phyloP scores from a whole-genome alignment of 2,113 vertebrate species.

The Panthera leo region DNA sequence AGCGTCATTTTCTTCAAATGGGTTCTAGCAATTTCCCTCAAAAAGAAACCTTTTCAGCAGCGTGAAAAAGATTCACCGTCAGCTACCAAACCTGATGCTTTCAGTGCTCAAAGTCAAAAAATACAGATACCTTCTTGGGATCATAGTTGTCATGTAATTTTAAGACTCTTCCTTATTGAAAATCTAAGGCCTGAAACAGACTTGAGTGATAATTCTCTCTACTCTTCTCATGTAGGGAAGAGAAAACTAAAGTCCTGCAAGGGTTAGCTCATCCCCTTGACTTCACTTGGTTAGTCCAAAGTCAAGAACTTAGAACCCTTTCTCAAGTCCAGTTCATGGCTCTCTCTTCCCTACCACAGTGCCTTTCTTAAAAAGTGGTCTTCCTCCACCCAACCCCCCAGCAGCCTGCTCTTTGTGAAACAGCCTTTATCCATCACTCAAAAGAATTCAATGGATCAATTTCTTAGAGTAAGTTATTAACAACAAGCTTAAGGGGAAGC shows the following conservation, averaged over 20 bases:
- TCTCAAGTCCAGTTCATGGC: neutral
- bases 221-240: neutral
- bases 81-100: neutral
- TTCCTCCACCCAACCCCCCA: neutral
- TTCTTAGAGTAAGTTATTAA: neutral
- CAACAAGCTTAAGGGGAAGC: neutral
- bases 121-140: neutral
- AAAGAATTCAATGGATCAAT: neutral
- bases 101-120: neutral
- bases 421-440: neutral
- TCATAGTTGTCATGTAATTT: neutral
- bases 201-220: neutral
- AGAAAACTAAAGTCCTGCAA: neutral
- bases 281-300: neutral
- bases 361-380: neutral
- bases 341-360: neutral
- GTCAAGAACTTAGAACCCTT: neutral
- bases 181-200: neutral
- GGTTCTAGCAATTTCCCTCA: neutral
- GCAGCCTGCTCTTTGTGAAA: neutral
- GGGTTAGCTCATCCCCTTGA: neutral
- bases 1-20: constrained; percentile 8
- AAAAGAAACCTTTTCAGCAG: neutral
- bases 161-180: neutral
- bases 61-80: neutral